phyloP scores from a whole-genome alignment of 2,113 vertebrate genomes.

The Dipodomys stephensi region DNA sequence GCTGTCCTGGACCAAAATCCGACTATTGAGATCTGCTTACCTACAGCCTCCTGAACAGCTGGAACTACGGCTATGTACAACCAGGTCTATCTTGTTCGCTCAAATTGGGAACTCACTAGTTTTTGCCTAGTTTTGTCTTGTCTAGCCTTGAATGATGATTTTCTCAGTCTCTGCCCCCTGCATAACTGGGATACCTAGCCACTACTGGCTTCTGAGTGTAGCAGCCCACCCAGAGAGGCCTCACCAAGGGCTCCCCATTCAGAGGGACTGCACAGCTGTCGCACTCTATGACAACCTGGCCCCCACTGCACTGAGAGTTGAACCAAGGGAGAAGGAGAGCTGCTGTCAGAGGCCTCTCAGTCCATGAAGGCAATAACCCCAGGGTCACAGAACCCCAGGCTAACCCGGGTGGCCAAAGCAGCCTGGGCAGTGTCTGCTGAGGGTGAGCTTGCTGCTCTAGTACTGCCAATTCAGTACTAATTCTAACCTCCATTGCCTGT shows the following conservation, averaged over 20 bases:
- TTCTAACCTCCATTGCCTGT: not conserved
- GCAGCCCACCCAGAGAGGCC: too few species aligned
- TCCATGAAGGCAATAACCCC: not conserved
- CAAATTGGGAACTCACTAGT: too few species aligned
- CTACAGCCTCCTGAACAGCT: too few species aligned
- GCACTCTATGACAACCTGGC: not conserved
- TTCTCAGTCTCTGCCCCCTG: too few species aligned
- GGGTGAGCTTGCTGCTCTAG: not conserved
- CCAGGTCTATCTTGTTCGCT: too few species aligned
- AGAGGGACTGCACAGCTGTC: not conserved
- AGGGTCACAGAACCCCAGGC: not conserved
- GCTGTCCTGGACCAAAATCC: too few species aligned
- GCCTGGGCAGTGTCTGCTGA: not conserved
- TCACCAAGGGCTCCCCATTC: conserved; percentile 58
- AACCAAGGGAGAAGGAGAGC: not conserved
- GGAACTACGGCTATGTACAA: too few species aligned
- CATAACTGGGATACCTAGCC: too few species aligned
- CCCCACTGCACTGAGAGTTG: not conserved
- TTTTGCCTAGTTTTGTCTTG: too few species aligned
- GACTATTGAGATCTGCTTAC: too few species aligned
- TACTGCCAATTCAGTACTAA: not conserved
- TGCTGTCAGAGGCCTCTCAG: not conserved
- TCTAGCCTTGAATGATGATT: too few species aligned
- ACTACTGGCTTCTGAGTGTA: too few species aligned
- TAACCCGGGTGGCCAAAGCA: not conserved